phyloP scores from a whole-genome alignment of 2,888 invertebrate species.

The Cheilosia vernalis region DNA sequence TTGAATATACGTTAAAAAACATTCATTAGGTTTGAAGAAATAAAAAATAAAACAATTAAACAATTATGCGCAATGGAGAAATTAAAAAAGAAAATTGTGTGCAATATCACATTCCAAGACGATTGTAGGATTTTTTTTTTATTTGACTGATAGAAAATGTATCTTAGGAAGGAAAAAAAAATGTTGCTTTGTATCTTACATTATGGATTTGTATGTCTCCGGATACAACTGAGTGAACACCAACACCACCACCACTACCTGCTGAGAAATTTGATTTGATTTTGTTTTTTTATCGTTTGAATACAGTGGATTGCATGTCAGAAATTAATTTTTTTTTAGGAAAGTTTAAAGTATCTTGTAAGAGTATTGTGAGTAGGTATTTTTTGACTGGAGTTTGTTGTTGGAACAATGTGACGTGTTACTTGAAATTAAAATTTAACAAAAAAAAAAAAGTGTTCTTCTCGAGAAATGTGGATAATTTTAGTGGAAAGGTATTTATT shows the following conservation, averaged over 20 bases:
- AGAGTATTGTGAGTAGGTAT: too few species aligned
- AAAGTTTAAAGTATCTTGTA: conserved; percentile 6
- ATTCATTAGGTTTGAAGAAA: conserved; percentile 47
- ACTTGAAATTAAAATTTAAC: too few species aligned
- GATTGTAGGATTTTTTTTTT: conserved; percentile 46
- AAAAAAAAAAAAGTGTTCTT: background rate
- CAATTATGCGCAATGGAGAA: conserved; percentile 57
- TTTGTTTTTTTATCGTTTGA: conserved; percentile 35
- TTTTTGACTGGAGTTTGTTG: too few species aligned
- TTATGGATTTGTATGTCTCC: conserved; percentile 83
- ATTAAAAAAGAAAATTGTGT: conserved; percentile 50
- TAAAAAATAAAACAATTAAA: conserved; percentile 2
- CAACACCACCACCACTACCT: conserved; percentile 79
- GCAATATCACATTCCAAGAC: conserved; percentile 77
- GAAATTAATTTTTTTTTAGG: background rate
- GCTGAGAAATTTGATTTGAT: conserved; percentile 76
- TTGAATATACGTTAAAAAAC: conserved; percentile 50
- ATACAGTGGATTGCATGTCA: conserved; percentile 19
- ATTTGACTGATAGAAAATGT: conserved; percentile 48
- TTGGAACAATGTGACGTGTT: too few species aligned
- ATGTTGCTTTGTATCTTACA: conserved; percentile 79
- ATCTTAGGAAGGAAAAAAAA: conserved; percentile 46
- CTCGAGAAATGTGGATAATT: conserved; percentile 40
- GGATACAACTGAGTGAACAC: conserved; percentile 80
- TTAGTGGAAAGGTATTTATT: background rate